phyloP scores from a whole-genome alignment of 2,797 vertebrate species.

The Acrossocheilus fasciatus region DNA sequence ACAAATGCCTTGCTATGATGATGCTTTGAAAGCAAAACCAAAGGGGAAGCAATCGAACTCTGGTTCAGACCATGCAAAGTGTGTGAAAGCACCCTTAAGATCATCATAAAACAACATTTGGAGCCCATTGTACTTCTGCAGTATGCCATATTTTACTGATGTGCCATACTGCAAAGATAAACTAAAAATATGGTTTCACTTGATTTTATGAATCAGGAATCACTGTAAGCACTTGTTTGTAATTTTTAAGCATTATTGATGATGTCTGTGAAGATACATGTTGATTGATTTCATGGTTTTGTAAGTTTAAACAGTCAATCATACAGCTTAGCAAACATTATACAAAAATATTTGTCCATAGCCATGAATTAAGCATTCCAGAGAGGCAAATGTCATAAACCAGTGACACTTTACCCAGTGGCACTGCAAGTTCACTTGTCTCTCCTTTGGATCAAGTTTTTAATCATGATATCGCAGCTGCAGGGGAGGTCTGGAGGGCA shows the following conservation, averaged over 20 bases:
- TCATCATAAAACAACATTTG: neutral
- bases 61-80: neutral
- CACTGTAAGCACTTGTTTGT: too few species aligned
- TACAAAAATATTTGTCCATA: neutral
- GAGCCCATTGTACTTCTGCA: neutral
- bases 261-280: neutral
- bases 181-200: neutral
- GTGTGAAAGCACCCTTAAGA: neutral
- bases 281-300: neutral
- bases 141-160: neutral
- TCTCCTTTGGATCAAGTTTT: constrained; percentile 5
- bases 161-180: neutral
- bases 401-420: neutral
- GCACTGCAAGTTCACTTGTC: constrained; percentile 13
- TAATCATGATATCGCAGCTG: constrained; percentile 2
- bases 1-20: neutral
- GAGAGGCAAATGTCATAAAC: neutral
- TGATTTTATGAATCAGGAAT: neutral
- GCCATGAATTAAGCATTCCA: neutral
- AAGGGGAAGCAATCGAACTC: neutral
- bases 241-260: neutral
- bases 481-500: constrained; percentile 12
- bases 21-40: neutral
- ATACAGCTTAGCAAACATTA: neutral
- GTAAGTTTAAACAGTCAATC: neutral